Percentiles rank a stretch among this genome's conserved stretches.
These are phyloP conservation scores for Autographa pulchrina DNA, from an alignment of 2,888 invertebrate genomes.

Conservation along the genomic window DNA sequence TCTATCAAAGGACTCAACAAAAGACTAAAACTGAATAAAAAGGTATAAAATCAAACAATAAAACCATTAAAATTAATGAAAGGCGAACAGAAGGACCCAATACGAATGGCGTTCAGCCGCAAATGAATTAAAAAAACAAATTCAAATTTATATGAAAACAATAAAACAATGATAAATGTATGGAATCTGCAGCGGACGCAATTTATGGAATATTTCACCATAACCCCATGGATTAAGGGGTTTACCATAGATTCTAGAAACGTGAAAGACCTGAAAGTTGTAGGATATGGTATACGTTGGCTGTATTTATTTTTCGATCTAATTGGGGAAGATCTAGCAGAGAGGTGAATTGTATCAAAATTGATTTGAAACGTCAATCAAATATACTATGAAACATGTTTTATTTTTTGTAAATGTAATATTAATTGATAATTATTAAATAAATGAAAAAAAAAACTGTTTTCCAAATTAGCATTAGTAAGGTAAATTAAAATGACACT, in stretches of 20 bases:
- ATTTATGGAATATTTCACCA: slow-evolving; percentile 68
- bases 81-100: slow-evolving; percentile 37
- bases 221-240: slow-evolving; percentile 61
- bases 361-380: not conserved
- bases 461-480: too few species aligned
- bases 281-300: not conserved
- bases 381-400: too few species aligned
- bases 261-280: slow-evolving; percentile 5
- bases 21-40: not conserved
- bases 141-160: slow-evolving; percentile 73
- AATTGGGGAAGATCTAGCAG: not conserved
- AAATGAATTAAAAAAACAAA: slow-evolving; percentile 54
- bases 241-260: slow-evolving; percentile 25
- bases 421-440: too few species aligned
- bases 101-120: slow-evolving; percentile 30
- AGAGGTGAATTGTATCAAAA: not conserved
- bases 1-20: not conserved
- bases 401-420: too few species aligned
- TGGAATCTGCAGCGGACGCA: slow-evolving; percentile 66
- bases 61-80: slow-evolving; percentile 59
- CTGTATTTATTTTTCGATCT: not conserved
- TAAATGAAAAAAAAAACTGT: too few species aligned
- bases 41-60: slow-evolving; percentile 38
- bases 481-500: too few species aligned
- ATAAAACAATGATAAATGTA: slow-evolving; percentile 70